A percentile compares a stretch with the other conserved stretches of the same genome.
Conservation (phyloP, 2,888 invertebrate species). For the Antheraea yamamai region DNA sequence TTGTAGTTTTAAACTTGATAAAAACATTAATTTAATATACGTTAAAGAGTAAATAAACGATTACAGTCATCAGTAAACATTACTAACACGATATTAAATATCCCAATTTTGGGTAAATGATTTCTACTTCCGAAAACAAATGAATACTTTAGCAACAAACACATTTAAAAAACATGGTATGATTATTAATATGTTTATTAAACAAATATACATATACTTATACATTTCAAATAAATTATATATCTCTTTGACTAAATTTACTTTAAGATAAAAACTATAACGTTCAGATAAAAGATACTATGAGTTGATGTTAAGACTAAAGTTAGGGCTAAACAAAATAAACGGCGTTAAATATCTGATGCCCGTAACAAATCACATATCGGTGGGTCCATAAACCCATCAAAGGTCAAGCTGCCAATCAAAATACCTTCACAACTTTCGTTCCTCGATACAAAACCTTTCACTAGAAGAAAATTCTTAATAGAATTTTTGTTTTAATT, state of each 20-base stretch:
- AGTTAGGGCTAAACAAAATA: conserved; percentile 36
- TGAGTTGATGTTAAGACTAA: conserved; percentile 8
- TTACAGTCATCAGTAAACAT: background rate
- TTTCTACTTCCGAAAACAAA: no score
- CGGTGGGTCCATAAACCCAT: conserved; percentile 44
- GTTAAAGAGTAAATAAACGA: background rate
- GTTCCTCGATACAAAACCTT: conserved; percentile 46
- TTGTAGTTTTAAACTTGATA: background rate
- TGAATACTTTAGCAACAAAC: no score
- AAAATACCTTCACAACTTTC: conserved; percentile 63
- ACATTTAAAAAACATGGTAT: no score
- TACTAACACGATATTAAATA: no score
- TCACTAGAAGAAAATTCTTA: conserved; percentile 57
- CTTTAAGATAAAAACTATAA: background rate
- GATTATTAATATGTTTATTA: no score
- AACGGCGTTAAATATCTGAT: conserved; percentile 35
- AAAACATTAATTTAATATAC: background rate
- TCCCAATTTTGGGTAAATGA: no score
- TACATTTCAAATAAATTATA: conserved; percentile 20
- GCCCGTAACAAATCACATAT: conserved; percentile 38
- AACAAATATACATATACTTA: no score
- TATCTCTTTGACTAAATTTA: background rate
- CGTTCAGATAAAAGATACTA: background rate
- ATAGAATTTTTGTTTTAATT: conserved; percentile 66
- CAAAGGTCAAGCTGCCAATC: conserved; percentile 60